These are phyloP conservation scores for Diaprepes abbreviatus DNA, from an alignment of 2,888 invertebrate species.

Conservation along the genomic window DNA sequence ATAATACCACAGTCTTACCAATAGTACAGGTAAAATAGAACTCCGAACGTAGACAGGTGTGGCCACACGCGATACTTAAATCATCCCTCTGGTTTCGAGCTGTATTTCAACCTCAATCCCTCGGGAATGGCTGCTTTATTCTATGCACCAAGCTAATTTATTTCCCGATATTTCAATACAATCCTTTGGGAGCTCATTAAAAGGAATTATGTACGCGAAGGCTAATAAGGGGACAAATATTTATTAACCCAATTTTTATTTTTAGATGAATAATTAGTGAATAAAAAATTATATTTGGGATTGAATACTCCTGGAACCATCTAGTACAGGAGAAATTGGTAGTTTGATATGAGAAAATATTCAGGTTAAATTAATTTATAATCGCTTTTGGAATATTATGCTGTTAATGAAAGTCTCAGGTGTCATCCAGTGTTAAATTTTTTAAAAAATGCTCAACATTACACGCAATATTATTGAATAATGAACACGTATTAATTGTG, in stretches of 20 bases:
- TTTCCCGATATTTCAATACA: slow-evolving; percentile 40
- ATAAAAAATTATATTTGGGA: too few relatives aligned
- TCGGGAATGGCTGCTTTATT: slow-evolving; percentile 24
- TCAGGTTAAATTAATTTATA: too few relatives aligned
- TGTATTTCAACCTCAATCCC: slow-evolving; percentile 11
- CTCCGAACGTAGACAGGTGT: slow-evolving; percentile 25
- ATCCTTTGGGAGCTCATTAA: slow-evolving; percentile 43
- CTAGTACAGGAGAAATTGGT: too few relatives aligned
- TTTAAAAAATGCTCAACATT: too few relatives aligned
- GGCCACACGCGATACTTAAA: slow-evolving; percentile 38
- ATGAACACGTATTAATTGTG: too few relatives aligned
- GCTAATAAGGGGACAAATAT: slow-evolving; percentile 6
- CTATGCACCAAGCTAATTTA: slow-evolving; percentile 38
- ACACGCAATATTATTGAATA: too few relatives aligned
- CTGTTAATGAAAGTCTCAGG: too few relatives aligned
- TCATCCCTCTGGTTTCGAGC: slow-evolving; percentile 33
- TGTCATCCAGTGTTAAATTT: too few relatives aligned
- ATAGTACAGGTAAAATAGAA: slow-evolving; percentile 3
- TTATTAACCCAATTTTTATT: slow-evolving; percentile 4
- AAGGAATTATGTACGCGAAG: slow-evolving; percentile 37
- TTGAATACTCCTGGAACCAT: too few relatives aligned
- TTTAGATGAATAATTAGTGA: too few relatives aligned
- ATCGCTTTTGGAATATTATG: too few relatives aligned
- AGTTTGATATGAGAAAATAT: too few relatives aligned
- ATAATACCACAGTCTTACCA: not conserved